These are phyloP conservation scores for Campylomormyrus numenius DNA, from an alignment of 2,113 vertebrate species.

Conservation along the genomic window DNA sequence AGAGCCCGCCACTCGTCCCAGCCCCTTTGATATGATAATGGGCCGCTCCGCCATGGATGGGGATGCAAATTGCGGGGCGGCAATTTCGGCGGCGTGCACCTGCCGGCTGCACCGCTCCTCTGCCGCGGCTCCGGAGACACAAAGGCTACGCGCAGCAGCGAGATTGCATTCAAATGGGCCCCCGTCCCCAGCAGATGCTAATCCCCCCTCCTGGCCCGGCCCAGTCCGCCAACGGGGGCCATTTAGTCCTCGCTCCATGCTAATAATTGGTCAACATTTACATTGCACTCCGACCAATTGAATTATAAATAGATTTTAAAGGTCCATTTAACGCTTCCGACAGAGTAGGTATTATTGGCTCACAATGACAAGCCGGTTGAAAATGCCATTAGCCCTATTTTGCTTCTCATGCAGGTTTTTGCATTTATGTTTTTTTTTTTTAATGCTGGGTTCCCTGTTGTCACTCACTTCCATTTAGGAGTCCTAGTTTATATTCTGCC, in stretches of 20 bases:
- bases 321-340: constrained; percentile 32
- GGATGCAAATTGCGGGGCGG: constrained; percentile 88
- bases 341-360: constrained; percentile 18
- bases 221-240: constrained; percentile 68
- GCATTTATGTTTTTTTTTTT: neutral
- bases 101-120: constrained; percentile 79
- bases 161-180: constrained; percentile 74
- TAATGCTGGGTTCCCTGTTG: constrained; percentile 9
- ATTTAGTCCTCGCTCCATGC: constrained; percentile 59
- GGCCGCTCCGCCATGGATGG: constrained; percentile 96
- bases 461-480: neutral
- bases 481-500: neutral
- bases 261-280: constrained; percentile 74
- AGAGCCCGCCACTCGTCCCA: constrained; percentile 86
- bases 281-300: constrained; percentile 57
- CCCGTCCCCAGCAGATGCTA: constrained; percentile 77
- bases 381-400: constrained; percentile 21
- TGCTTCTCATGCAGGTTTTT: constrained; percentile 12
- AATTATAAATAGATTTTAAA: constrained; percentile 36
- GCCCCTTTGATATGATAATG: constrained; percentile 99
- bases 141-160: constrained; percentile 76
- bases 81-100: constrained; percentile 98
- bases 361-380: constrained; percentile 14
- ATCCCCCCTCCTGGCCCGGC: constrained; percentile 75
- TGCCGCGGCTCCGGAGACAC: constrained; percentile 70